Base-by-base conservation (phyloP, 2,113 vertebrate genomes). In the Petromus typicus region DNA sequence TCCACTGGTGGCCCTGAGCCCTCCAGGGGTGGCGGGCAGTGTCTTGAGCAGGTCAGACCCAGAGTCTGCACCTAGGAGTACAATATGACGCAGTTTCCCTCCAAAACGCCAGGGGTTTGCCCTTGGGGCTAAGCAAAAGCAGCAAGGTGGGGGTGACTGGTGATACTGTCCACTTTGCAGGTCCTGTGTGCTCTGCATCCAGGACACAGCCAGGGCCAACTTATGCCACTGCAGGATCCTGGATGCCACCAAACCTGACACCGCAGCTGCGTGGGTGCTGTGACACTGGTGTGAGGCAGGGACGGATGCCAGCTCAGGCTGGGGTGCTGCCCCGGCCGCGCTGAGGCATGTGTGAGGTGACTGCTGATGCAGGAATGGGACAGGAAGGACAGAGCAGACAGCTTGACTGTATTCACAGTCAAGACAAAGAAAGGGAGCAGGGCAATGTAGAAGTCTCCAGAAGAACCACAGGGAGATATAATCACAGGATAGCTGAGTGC, bases 271-370 rank as follows among this genome's bases (percentile, higher is more conserved):
- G 51, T 3, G 0, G 64, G 23, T 16, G 45, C 43, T 3, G 0
- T 0, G 51, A 48, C 9, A 2, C 10, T n/a, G 78, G 83, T n/a
- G 22, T 5, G 2, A 57, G 0, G 17, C 18, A 2, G 0, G 2
- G n/a, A n/a, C n/a, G 27, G 64, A 22, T 20, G 48, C 10, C 4
- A 32, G 59, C 76, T 18, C 8, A 9, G 86, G 43, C 13, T 1
- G 27, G 12, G 7, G 37, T 5, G 3, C 34, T 30, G 0, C 17
- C 0, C 34, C 14, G 2, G 3, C 0, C 0, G n/a, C 1, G 34
- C 27, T 4, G 34, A 51, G 37, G 61, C 18, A 27, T 5, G 64
- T 0, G 61, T 5, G 18, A 43, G 3, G 23, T 3, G 3, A 12
- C 0, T 0, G 1, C 45, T 4, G 2, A 6, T 0, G 14, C 27